A percentile compares a stretch with the other conserved stretches of the same genome.
phyloP scores from a whole-genome alignment of 2,113 vertebrate genomes.

The Pelmatolapia mariae region DNA sequence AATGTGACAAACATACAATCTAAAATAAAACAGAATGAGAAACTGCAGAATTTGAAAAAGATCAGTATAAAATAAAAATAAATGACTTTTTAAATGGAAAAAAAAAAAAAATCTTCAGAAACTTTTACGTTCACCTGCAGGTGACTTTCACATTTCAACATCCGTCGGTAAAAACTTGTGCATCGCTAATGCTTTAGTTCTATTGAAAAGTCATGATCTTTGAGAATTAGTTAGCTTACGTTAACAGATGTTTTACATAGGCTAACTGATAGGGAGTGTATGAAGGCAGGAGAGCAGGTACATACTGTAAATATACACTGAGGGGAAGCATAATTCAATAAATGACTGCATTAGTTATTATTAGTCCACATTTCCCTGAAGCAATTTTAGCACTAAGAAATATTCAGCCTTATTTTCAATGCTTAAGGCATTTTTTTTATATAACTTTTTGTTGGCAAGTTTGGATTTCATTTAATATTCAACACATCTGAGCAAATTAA shows the following conservation, averaged over 20 bases:
- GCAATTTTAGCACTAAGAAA: neutral
- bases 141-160: conserved; percentile 56
- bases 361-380: neutral
- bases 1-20: conserved; percentile 56
- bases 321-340: conserved; percentile 17
- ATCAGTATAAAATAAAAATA: conserved; percentile 2
- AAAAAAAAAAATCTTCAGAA: conserved; percentile 60
- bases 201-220: conserved; percentile 14
- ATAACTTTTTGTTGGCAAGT: neutral
- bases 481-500: neutral
- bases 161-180: conserved; percentile 49
- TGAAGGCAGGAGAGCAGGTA: conserved; percentile 30
- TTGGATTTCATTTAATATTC: neutral
- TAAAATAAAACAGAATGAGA: conserved; percentile 19
- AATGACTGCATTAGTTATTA: conserved; percentile 12
- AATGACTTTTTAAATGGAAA: neutral
- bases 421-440: neutral
- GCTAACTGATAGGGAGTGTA: conserved; percentile 26
- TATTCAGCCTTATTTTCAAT: neutral
- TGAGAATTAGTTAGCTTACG: neutral
- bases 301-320: conserved; percentile 11
- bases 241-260: neutral
- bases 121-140: conserved; percentile 19
- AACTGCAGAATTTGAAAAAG: conserved; percentile 23
- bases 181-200: conserved; percentile 38